Percentiles rank a stretch among this genome's conserved stretches.
phyloP scores from a whole-genome alignment of 2,888 invertebrate genomes.

The Protodeltote pygarga region DNA sequence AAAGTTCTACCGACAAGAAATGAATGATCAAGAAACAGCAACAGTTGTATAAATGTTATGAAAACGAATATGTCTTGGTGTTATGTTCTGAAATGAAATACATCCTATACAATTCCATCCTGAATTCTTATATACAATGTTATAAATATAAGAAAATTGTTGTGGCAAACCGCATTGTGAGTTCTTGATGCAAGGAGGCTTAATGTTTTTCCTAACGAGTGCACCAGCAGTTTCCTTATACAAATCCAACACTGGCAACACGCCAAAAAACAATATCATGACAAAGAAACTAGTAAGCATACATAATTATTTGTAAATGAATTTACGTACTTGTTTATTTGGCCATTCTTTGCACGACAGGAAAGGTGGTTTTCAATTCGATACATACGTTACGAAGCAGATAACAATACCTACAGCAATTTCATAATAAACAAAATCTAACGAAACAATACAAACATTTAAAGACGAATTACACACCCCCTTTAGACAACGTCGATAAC shows the following conservation, averaged over 20 bases:
- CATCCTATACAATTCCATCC: too few relatives aligned
- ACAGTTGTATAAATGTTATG: too few relatives aligned
- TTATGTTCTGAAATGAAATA: too few relatives aligned
- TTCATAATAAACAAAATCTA: constrained; percentile 2
- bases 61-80: too few relatives aligned
- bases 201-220: constrained; percentile 16
- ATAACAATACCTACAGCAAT: not conserved
- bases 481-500: constrained; percentile 3
- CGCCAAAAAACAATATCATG: constrained; percentile 20
- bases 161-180: too few relatives aligned
- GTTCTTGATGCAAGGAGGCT: constrained; percentile 9
- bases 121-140: too few relatives aligned
- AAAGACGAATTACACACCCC: constrained; percentile 6
- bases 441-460: constrained; percentile 5
- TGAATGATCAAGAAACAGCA: too few relatives aligned
- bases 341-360: not conserved
- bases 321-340: not conserved
- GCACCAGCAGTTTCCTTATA: constrained; percentile 19
- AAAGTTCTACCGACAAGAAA: too few relatives aligned
- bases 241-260: constrained; percentile 18
- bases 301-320: constrained; percentile 17
- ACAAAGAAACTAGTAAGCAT: constrained; percentile 14
- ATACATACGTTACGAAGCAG: constrained; percentile 1
- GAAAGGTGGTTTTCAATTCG: constrained; percentile 10
- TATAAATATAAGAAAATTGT: too few relatives aligned